Conservation (phyloP, 2,113 vertebrate species). For the Callipepla californica region DNA sequence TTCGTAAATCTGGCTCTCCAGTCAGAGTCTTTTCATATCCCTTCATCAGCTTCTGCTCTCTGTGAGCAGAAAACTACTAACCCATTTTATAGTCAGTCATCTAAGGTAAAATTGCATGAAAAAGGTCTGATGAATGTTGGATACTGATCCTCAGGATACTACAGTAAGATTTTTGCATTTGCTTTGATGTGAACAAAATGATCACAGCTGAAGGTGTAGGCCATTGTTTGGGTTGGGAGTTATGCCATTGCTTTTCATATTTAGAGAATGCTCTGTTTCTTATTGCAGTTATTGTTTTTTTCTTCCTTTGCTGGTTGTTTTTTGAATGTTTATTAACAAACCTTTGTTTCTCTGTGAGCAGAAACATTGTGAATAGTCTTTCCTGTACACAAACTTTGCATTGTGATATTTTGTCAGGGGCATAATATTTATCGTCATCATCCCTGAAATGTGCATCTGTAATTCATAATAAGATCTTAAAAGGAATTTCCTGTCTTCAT, state of each 20-base stretch:
- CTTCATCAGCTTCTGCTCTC: conserved; percentile 74
- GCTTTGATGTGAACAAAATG: conserved; percentile 30
- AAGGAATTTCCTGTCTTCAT: not conserved
- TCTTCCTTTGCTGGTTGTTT: not conserved
- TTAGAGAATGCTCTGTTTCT: not conserved
- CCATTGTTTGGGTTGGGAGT: not conserved
- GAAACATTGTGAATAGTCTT: conserved; percentile 7
- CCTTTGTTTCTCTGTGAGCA: conserved; percentile 19
- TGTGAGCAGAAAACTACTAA: conserved; percentile 79
- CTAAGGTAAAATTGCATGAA: conserved; percentile 81
- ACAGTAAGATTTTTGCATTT: conserved; percentile 39
- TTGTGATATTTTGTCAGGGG: conserved; percentile 9
- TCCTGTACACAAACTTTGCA: not conserved
- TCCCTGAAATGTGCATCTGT: conserved; percentile 1
- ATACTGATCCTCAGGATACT: conserved; percentile 1
- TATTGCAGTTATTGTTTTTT: not conserved
- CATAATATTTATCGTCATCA: conserved; percentile 12
- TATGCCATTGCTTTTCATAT: not conserved
- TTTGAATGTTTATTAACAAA: conserved; percentile 18
- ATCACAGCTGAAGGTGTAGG: not conserved
- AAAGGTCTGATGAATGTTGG: conserved; percentile 37
- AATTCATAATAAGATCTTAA: not conserved
- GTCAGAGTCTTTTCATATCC: conserved; percentile 78
- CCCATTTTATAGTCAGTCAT: conserved; percentile 75
- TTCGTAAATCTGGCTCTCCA: conserved; percentile 74